Conservation (phyloP, 1,140 invertebrate species). For the Drosophila tristis region DNA sequence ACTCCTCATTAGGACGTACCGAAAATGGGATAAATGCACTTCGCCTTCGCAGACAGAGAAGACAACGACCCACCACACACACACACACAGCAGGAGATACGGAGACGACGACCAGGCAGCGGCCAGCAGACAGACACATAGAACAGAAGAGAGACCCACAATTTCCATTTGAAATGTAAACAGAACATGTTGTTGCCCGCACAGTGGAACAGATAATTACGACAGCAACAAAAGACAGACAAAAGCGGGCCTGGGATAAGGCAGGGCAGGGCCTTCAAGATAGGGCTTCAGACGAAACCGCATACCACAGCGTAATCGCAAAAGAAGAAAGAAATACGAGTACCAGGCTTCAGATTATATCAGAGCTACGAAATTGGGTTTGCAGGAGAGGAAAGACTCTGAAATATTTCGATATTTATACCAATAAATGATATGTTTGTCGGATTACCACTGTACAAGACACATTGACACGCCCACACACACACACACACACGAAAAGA, state of each 20-base stretch:
- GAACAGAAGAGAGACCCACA: slow-evolving; percentile 26
- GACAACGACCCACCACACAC: slow-evolving; percentile 5
- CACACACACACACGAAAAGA: background rate
- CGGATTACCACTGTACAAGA: too few relatives aligned
- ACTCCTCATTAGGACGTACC: slow-evolving; percentile 46
- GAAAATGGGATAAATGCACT: slow-evolving; percentile 69
- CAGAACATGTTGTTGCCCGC: slow-evolving; percentile 72
- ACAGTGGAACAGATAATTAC: slow-evolving; percentile 54
- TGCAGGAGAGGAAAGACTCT: too few relatives aligned
- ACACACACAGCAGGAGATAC: slow-evolving; percentile 49
- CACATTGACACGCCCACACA: too few relatives aligned
- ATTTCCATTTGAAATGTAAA: slow-evolving; percentile 78
- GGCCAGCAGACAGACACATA: slow-evolving; percentile 30
- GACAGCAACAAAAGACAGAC: slow-evolving; percentile 28
- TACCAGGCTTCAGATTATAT: too few relatives aligned
- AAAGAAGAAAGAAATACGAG: too few relatives aligned
- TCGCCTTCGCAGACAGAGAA: slow-evolving; percentile 62
- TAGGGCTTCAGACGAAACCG: slow-evolving; percentile 24
- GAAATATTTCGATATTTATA: too few relatives aligned
- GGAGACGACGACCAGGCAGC: background rate
- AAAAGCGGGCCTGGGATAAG: slow-evolving; percentile 23
- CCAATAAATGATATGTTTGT: too few relatives aligned
- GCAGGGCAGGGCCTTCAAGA: slow-evolving; percentile 22
- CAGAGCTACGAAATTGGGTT: too few relatives aligned
- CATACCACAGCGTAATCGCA: background rate